These are phyloP conservation scores for Drosophila rhopaloa DNA, from an alignment of 1,140 invertebrate species.

Conservation along the genomic window DNA sequence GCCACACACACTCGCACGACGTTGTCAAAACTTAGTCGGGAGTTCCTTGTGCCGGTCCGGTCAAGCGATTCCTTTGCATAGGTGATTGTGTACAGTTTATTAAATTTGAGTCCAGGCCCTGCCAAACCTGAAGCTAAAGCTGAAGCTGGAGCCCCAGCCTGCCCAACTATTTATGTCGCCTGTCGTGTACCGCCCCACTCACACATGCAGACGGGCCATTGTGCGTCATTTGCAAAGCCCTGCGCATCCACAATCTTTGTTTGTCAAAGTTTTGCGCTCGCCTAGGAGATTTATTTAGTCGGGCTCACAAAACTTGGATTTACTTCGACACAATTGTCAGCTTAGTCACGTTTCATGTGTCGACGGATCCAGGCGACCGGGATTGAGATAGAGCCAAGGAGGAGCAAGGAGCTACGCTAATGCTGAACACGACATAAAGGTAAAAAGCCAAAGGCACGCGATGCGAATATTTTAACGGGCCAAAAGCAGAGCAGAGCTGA, in stretches of 20 bases:
- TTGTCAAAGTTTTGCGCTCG: conserved; percentile 57
- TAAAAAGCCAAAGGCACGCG: conserved; percentile 80
- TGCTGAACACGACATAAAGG: conserved; percentile 81
- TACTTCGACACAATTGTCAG: conserved; percentile 82
- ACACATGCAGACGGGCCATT: conserved; percentile 13
- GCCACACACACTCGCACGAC: conserved; percentile 21
- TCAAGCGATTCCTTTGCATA: conserved; percentile 50
- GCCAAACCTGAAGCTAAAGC: background rate
- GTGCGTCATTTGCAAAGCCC: conserved; percentile 54
- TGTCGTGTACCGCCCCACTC: conserved; percentile 32
- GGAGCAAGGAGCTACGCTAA: conserved; percentile 44
- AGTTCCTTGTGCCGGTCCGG: conserved; percentile 20
- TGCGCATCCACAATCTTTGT: conserved; percentile 57
- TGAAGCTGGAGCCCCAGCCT: background rate
- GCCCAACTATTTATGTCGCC: conserved; percentile 52
- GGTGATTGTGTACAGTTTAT: conserved; percentile 53
- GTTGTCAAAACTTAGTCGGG: conserved; percentile 49
- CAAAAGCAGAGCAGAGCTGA: background rate
- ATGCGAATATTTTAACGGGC: conserved; percentile 76
- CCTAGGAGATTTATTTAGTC: conserved; percentile 76
- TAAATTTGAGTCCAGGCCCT: conserved; percentile 36
- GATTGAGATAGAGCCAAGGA: background rate
- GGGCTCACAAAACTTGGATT: conserved; percentile 79
- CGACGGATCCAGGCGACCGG: conserved; percentile 29
- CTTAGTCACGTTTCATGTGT: conserved; percentile 79